These are phyloP conservation scores for Branchipolynoe longqiensis DNA, from an alignment of 2,888 invertebrate genomes.

Conservation along the genomic window DNA sequence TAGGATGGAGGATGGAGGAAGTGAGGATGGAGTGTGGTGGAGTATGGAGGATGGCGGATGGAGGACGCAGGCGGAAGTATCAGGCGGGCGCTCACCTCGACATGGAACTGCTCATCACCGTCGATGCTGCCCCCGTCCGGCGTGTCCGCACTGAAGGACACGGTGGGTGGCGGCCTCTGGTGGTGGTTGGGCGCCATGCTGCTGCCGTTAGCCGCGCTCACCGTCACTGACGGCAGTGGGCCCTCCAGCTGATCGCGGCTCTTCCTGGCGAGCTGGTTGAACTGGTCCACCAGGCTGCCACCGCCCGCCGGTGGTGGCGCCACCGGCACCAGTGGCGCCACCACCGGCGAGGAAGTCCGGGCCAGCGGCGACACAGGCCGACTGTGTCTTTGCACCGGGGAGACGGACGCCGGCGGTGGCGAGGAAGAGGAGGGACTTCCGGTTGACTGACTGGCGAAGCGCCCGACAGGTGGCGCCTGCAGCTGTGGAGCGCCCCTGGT, in stretches of 20 bases:
- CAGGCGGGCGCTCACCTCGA: conserved; percentile 49
- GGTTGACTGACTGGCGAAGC: neutral
- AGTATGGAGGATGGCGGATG: no score
- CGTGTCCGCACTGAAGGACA: neutral
- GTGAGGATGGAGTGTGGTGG: no score
- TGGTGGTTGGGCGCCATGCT: conserved; percentile 32
- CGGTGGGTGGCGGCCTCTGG: no score
- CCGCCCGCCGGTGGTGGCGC: neutral
- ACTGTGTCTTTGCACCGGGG: conserved; percentile 29
- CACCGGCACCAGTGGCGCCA: no score
- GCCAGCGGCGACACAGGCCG: conserved; percentile 37
- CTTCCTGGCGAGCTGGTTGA: conserved; percentile 56
- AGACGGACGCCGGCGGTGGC: neutral
- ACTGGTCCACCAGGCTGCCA: conserved; percentile 55
- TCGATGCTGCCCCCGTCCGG: conserved; percentile 44
- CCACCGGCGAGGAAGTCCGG: conserved; percentile 14
- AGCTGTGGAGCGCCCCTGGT: conserved; percentile 10
- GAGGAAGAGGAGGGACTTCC: neutral
- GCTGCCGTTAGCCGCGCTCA: no score
- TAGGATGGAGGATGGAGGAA: no score
- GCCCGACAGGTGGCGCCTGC: conserved; percentile 27
- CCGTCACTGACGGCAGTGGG: neutral
- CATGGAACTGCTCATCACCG: conserved; percentile 27
- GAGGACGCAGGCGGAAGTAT: no score
- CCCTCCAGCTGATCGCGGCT: neutral